phyloP scores from a whole-genome alignment of 2,113 vertebrate genomes.

The Cyrtonyx montezumae region DNA sequence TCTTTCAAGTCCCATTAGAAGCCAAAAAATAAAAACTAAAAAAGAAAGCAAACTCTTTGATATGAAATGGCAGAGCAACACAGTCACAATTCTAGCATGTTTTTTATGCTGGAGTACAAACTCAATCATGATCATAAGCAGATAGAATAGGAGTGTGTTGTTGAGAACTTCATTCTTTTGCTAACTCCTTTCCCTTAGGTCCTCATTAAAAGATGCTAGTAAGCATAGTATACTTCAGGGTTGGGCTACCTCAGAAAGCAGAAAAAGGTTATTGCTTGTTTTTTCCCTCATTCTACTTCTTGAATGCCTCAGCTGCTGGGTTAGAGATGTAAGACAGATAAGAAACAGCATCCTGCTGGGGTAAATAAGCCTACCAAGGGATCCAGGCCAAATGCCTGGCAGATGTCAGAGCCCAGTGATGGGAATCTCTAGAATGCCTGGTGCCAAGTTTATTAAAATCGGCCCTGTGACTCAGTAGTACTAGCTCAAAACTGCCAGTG shows the following conservation, averaged over 20 bases:
- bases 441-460: not conserved
- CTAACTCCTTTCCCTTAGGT: not conserved
- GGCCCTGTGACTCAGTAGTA: not conserved
- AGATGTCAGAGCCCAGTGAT: not conserved
- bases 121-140: not conserved
- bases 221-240: not conserved
- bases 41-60: not conserved
- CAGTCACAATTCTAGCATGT: not conserved
- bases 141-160: not conserved
- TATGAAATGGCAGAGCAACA: not conserved
- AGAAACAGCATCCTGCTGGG: not conserved
- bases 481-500: not conserved
- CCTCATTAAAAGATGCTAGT: not conserved
- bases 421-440: not conserved
- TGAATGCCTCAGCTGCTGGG: not conserved
- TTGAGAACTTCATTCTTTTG: not conserved
- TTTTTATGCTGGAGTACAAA: not conserved
- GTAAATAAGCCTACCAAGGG: not conserved
- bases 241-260: not conserved
- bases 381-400: not conserved
- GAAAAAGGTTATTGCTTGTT: not conserved
- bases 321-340: not conserved
- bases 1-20: not conserved
- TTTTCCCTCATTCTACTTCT: not conserved
- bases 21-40: not conserved